A percentile compares a stretch with the other conserved stretches of the same genome.
Conservation (phyloP, 2,113 vertebrate species). For the Phycodurus eques region DNA sequence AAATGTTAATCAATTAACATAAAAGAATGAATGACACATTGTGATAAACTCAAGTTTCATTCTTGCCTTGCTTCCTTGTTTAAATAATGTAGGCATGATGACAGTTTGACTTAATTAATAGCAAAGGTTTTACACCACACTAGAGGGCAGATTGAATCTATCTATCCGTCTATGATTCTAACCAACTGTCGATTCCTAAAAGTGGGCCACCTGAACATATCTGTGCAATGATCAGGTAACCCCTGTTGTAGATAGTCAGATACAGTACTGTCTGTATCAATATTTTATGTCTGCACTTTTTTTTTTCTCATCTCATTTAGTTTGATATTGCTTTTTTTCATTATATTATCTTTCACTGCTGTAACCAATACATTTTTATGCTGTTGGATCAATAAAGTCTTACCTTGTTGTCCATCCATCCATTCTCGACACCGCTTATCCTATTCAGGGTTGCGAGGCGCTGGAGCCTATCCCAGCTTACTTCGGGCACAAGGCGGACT, state of each 20-base stretch:
- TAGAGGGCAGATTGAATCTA: too few species aligned
- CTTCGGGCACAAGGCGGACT: too few species aligned
- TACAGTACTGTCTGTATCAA: slow-evolving; percentile 13
- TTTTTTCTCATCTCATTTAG: neutral
- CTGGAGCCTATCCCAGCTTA: too few species aligned
- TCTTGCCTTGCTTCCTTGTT: slow-evolving; percentile 19
- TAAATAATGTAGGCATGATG: slow-evolving; percentile 11
- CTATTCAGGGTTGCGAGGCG: too few species aligned
- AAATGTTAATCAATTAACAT: slow-evolving; percentile 30
- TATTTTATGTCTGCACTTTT: slow-evolving; percentile 25
- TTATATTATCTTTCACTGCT: neutral
- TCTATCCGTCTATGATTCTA: neutral
- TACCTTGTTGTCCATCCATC: too few species aligned
- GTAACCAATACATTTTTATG: too few species aligned
- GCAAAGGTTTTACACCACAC: neutral
- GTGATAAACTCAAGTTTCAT: slow-evolving; percentile 22
- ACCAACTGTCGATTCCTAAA: neutral
- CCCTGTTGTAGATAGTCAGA: slow-evolving; percentile 5
- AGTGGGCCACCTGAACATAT: neutral
- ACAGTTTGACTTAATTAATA: slow-evolving; percentile 5
- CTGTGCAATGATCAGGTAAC: slow-evolving; percentile 18
- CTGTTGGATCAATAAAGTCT: too few species aligned
- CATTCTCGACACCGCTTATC: too few species aligned
- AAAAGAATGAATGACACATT: slow-evolving; percentile 30
- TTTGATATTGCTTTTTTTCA: neutral